phyloP scores from a whole-genome alignment of 1,140 invertebrate genomes.

The Pseudomyrmex concolor region DNA sequence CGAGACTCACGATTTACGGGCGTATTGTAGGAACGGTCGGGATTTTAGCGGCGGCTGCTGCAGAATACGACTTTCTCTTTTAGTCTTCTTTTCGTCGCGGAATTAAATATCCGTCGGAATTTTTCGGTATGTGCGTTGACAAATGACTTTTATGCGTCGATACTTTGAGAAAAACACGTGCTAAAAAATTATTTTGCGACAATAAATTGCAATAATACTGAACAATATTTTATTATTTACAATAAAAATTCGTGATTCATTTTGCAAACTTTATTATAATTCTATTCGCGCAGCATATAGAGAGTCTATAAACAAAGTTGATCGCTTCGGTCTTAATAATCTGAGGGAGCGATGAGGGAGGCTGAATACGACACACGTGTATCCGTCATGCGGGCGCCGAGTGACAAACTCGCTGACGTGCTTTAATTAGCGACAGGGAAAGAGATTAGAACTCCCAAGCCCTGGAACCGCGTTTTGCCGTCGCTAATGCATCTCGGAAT shows the following conservation, averaged over 20 bases:
- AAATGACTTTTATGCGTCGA: neutral
- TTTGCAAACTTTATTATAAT: neutral
- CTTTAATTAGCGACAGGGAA: slow-evolving; percentile 75
- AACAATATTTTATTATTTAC: neutral
- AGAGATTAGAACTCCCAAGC: slow-evolving; percentile 67
- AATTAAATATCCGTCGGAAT: slow-evolving; percentile 46
- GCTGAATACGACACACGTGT: slow-evolving; percentile 32
- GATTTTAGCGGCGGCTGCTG: slow-evolving; percentile 28
- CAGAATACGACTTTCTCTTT: slow-evolving; percentile 43
- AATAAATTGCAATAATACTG: neutral
- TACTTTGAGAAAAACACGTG: neutral
- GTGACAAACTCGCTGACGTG: slow-evolving; percentile 73
- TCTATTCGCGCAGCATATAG: neutral
- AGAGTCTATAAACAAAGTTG: neutral
- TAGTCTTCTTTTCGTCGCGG: slow-evolving; percentile 12
- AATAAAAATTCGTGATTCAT: neutral
- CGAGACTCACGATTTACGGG: slow-evolving; percentile 73
- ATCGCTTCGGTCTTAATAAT: neutral
- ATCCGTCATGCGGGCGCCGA: slow-evolving; percentile 34
- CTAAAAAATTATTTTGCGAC: neutral
- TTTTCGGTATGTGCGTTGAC: slow-evolving; percentile 7
- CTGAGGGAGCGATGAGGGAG: slow-evolving; percentile 37
- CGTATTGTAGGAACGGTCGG: slow-evolving; percentile 71
- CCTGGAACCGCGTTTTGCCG: slow-evolving; percentile 60
- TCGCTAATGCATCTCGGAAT: slow-evolving; percentile 75